Percentiles rank a stretch among this genome's conserved stretches.
These are phyloP conservation scores for Cromileptes altivelis DNA, from an alignment of 2,113 vertebrate genomes.

Conservation along the genomic window DNA sequence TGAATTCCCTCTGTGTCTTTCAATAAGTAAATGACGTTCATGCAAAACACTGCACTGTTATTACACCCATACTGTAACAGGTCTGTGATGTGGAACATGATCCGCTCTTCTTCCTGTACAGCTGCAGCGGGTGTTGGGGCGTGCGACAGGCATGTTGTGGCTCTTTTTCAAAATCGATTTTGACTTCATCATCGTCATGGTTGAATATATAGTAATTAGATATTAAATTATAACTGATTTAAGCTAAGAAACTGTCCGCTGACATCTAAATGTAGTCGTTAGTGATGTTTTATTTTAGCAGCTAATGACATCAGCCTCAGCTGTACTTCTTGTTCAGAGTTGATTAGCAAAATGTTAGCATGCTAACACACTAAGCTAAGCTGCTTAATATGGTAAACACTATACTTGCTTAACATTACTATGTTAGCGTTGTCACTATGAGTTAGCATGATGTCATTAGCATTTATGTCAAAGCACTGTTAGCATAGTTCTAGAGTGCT, in stretches of 20 bases:
- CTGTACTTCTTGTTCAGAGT: too few relatives aligned
- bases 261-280: not conserved
- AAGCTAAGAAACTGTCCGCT: not conserved
- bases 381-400: too few relatives aligned
- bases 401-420: too few relatives aligned
- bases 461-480: too few relatives aligned
- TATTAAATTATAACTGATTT: not conserved
- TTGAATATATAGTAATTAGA: not conserved
- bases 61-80: not conserved
- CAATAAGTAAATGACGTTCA: not conserved
- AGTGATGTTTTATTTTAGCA: not conserved
- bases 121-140: conserved; percentile 29
- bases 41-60: not conserved
- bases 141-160: not conserved
- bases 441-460: too few relatives aligned
- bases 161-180: not conserved
- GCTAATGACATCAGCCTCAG: too few relatives aligned
- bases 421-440: too few relatives aligned
- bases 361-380: too few relatives aligned
- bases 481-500: too few relatives aligned
- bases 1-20: not conserved
- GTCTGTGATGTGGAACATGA: conserved; percentile 27
- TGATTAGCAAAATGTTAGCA: too few relatives aligned
- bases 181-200: conserved; percentile 8
- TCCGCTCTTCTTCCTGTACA: conserved; percentile 37